These are phyloP conservation scores for Haliclystus octoradiatus DNA, from an alignment of 30 jellyfish, hydroid and myxozoan species.

Conservation along the genomic window DNA sequence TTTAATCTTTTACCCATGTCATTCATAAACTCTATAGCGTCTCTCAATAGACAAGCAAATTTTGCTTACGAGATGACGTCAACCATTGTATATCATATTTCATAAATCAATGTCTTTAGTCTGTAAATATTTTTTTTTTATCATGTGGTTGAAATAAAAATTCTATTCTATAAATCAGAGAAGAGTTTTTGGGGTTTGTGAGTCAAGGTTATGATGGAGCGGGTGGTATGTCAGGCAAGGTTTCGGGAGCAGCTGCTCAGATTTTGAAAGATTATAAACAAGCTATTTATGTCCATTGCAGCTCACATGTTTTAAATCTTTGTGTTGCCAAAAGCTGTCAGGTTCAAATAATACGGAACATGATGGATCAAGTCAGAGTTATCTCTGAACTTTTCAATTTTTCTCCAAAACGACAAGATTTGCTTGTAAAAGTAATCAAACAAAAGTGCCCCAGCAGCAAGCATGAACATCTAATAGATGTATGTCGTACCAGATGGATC, in stretches of 20 bases:
- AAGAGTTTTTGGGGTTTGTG: slow-evolving; percentile 23
- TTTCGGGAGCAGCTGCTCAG: neutral
- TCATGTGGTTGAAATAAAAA: too few relatives aligned
- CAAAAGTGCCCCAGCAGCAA: neutral
- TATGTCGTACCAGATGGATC: neutral
- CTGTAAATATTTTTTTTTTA: too few relatives aligned
- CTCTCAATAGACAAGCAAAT: too few relatives aligned
- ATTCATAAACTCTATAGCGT: too few relatives aligned
- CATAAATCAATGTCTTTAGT: too few relatives aligned
- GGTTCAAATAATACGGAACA: slow-evolving; percentile 3
- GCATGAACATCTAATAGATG: neutral
- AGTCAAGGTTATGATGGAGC: slow-evolving; percentile 4
- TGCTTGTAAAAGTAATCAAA: neutral
- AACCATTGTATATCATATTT: too few relatives aligned
- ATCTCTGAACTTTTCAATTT: slow-evolving; percentile 7
- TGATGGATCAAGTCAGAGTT: slow-evolving; percentile 16
- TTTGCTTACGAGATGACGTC: too few relatives aligned
- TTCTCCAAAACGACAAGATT: slow-evolving; percentile 15
- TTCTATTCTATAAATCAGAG: too few relatives aligned
- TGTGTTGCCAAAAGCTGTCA: slow-evolving; percentile 17
- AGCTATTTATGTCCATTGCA: slow-evolving; percentile 5
- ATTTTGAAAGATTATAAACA: neutral
- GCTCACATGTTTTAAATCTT: neutral
- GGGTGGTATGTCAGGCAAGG: neutral
- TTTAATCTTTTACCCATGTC: too few relatives aligned